Percentiles rank a stretch among this genome's conserved stretches.
Conservation (phyloP, 1,140 invertebrate genomes). For the Zaprionus camerounensis region DNA sequence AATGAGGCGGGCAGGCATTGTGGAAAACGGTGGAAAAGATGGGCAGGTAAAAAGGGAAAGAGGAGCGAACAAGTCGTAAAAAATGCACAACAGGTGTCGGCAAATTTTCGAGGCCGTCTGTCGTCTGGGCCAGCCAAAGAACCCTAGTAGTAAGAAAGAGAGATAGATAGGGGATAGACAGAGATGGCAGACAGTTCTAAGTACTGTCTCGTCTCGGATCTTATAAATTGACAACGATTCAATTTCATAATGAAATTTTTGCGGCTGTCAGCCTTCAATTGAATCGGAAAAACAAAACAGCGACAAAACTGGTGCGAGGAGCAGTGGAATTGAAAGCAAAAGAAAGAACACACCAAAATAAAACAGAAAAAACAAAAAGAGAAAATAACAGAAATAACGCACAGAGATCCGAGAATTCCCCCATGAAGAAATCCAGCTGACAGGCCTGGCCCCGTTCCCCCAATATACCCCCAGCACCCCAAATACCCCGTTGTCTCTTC, state of each 20-base stretch:
- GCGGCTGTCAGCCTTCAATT: conserved; percentile 78
- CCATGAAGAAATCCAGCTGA: conserved; percentile 79
- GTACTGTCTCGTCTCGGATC: conserved; percentile 12
- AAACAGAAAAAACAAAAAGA: conserved; percentile 12
- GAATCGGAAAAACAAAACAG: conserved; percentile 68
- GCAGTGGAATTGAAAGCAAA: not conserved
- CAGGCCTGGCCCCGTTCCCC: conserved; percentile 45
- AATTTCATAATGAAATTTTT: conserved; percentile 82
- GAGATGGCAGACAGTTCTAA: conserved; percentile 1
- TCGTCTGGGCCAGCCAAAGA: conserved; percentile 29
- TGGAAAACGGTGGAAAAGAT: conserved; percentile 27
- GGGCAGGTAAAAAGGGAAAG: conserved; percentile 24
- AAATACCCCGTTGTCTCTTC: not conserved
- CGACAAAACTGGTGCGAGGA: conserved; percentile 20
- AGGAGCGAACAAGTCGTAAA: conserved; percentile 37
- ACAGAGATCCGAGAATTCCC: conserved; percentile 54
- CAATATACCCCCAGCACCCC: not conserved
- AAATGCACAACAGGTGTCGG: conserved; percentile 72
- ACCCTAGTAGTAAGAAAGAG: conserved; percentile 7
- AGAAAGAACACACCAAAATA: not conserved
- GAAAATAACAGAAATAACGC: conserved; percentile 39
- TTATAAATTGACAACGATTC: conserved; percentile 74
- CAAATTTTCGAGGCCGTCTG: conserved; percentile 43
- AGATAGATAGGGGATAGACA: not conserved
- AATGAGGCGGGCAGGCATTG: conserved; percentile 41